Evolutionary conservation across 2,113 vertebrate genomes (phyloP), one percentile per base, ranked within the genome.

Genomic region (Guaruba guarouba): DNA sequence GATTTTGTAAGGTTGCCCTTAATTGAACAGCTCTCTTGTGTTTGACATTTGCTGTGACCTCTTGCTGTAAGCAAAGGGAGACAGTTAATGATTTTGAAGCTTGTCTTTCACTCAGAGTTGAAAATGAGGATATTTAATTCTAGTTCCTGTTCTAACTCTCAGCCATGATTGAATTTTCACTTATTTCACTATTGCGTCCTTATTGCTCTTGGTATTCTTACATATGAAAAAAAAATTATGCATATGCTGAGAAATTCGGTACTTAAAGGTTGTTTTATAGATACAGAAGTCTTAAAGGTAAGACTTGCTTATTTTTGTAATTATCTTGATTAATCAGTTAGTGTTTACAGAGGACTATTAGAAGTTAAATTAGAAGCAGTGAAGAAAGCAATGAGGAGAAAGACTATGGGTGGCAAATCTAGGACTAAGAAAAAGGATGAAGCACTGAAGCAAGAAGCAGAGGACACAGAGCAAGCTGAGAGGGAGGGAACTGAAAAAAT

Each of bases 41-140:
- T 79, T 63, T 95, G 95, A 91, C 91, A 86, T 95, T 96, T 97
- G 69, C 86, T 88, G 77, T 84, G 94, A 95, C 92, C 87, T 85
- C 95, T 90, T 89, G 76, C 88, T 97, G 84, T 75, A 90, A 93
- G 90, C 83, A 84, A 44, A 92, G 88, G 80, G 73, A 90, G 90
- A 68, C 78, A 74, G 88, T 92, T 96, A 94, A 91, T 87, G 83
- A 96, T 92, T 95, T 85, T 92, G 89, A 95, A 79, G 78, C 80
- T 86, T 64, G 51, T 84, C 80, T 88, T 87, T 94, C 69, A 63
- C 59, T 91, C 25, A 43, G 82, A 70, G 80, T 43, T 77, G 37
- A 89, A 90, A 91, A 71, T 52, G 28, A 91, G 28, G 66, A 41
- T 81, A 67, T 69, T 82, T 82, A 39, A 35, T 87, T 79, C 62